Conservation (phyloP, 2,888 invertebrate genomes). For the Candidula unifasciata region DNA sequence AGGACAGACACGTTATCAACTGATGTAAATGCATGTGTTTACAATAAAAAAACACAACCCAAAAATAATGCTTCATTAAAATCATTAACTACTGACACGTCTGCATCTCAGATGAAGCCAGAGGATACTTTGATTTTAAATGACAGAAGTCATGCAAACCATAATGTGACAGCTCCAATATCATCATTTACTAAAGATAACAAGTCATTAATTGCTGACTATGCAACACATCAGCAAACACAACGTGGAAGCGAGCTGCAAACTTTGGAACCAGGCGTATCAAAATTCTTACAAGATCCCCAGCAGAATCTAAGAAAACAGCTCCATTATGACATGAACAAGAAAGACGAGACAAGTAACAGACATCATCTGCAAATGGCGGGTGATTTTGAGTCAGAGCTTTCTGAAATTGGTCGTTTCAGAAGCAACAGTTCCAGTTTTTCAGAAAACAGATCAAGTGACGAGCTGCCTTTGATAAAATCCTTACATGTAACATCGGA, state of each 20-base stretch:
- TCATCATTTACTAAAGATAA: neutral
- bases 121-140: constrained; percentile 1
- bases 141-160: neutral
- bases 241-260: neutral
- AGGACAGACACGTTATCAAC: neutral
- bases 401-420: neutral
- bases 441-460: constrained; percentile 3
- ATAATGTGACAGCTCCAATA: neutral
- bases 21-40: neutral
- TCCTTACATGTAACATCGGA: neutral
- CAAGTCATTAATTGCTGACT: neutral
- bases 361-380: neutral
- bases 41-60: neutral
- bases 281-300: neutral
- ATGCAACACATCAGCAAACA: neutral
- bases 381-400: neutral
- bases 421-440: constrained; percentile 26
- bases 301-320: neutral
- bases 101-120: constrained; percentile 2
- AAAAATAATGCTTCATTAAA: neutral
- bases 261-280: neutral
- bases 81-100: neutral
- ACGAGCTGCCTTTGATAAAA: constrained; percentile 28
- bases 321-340: neutral
- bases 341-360: neutral